Base-by-base conservation (phyloP, 2,797 vertebrate species). In the Phoxinus dragarum region DNA sequence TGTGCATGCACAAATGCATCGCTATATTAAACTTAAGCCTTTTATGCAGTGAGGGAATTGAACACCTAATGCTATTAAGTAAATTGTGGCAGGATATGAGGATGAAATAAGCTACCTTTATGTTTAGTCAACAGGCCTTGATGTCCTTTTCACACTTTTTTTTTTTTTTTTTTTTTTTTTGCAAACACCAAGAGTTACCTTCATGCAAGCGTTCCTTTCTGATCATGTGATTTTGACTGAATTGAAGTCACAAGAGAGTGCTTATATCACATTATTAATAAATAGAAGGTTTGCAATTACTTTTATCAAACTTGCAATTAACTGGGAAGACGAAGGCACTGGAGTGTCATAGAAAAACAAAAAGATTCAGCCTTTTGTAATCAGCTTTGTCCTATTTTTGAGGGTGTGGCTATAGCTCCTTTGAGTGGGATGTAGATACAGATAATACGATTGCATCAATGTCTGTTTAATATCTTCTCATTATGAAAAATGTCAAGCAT, bases 401-500 rank as follows among this genome's bases (percentile, higher is more conserved):
- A 21, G 38, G 61, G 79, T 59, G 56, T 85, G 68, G 16, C 38
- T 38, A 34, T 52, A 21, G 34, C n/a, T 81, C 81, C 47, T 52
- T 19, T 67, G 84, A 77, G 77, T 14, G 12, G n/a, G 52, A 81
- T 86, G 54, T 79, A 84, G 67, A 84, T 80, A 64, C 61, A 84
- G 38, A 75, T 79, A 78, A 85, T 76, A 34, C 4, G 31, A 40
- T 40, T 81, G 21, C 47, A 49, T 16, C 16, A 84, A 19, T 85
- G 36, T 72, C 16, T 64, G 74, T 88, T 67, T 72, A 31, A 81
- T 80, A 84, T 47, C 38, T 69, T 38, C 52, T 74, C 74, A 84
- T 83, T 81, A 86, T 54, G 64, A 82, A 52, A 52, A 86, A 87
- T 89, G 84, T 86, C 67, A 87, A 87, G 78, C 44, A 69, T 68